A percentile compares a stretch with the other conserved stretches of the same genome.
Conservation (phyloP, 2,888 invertebrate genomes). For the Chrysotoxum bicinctum region DNA sequence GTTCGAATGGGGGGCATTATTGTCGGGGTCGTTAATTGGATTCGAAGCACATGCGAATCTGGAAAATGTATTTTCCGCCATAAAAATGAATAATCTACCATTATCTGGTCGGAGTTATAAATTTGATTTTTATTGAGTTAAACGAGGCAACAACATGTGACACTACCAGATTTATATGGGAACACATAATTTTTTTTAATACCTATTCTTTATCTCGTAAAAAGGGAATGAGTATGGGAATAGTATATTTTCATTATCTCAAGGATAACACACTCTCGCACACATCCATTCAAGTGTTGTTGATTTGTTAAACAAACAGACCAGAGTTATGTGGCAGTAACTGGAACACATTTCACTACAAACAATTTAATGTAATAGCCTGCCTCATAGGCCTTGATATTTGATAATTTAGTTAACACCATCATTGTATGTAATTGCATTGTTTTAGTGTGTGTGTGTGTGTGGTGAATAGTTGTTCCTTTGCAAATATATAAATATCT, state of each 20-base stretch:
- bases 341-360: not conserved
- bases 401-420: constrained; percentile 51
- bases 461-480: not conserved
- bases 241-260: constrained; percentile 20
- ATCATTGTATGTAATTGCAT: constrained; percentile 37
- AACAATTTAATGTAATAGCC: constrained; percentile 24
- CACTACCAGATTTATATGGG: not conserved
- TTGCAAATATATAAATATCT: not conserved
- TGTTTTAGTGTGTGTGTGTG: not conserved
- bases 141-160: constrained; percentile 33
- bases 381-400: constrained; percentile 13
- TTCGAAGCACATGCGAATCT: constrained; percentile 38
- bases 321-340: not conserved
- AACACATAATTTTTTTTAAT: not conserved
- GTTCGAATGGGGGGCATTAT: not conserved
- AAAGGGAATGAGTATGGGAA: not conserved
- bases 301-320: constrained; percentile 40
- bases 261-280: not conserved
- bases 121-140: constrained; percentile 30
- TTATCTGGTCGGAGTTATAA: constrained; percentile 40
- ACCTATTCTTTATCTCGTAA: not conserved
- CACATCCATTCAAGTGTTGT: constrained; percentile 3
- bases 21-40: constrained; percentile 49
- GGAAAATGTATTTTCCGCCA: constrained; percentile 36
- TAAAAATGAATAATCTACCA: constrained; percentile 57